Base-by-base conservation (phyloP, 2,888 invertebrate species). In the Drosophila mimica region DNA sequence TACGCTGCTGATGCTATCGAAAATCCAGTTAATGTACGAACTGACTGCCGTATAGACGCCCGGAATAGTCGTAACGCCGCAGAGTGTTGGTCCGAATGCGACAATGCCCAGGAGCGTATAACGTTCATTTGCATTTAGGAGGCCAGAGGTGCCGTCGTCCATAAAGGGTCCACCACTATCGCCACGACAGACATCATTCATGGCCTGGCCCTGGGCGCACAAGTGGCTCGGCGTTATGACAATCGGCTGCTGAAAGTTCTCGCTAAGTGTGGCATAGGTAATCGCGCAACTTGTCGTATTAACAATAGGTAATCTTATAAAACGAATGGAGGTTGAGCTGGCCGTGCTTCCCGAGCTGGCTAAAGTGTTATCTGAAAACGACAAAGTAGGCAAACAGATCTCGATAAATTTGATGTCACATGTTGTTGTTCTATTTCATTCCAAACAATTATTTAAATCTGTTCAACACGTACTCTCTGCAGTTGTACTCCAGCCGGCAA, bases 401-500 rank as follows among this genome's bases (percentile, higher is more conserved):
- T 31, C n/a, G 1, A 56, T 51, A 20, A 3, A 38, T 17, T 1
- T 30, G 36, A 31, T 17, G 43, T 38, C 20, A 25, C 25, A 20
- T 52, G 20, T 17, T 34, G 36, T 46, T 53, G 17, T 46, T 25
- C 25, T 25, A 4, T 15, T 28, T 70, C 40, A 63, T 34, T 70
- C 25, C 5, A 46, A 57, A 57, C 60, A 25, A 28, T 58, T 40
- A 59, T 38, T 56, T 58, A 33, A 25, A 36, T 58, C 31, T 54
- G 25, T 48, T 34, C 4, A 25, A 34, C 15, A 68, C 75, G 93
- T 92, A 94, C 95, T 94, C 62, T 92, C 92, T 91, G 95, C 95
- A 48, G 95, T 96, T 81, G 95, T 94, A 34, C 97, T 97, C 96
- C 97, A 97, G 0, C 97, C 97, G 7, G 96, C 95, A 1, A 96